phyloP scores from a whole-genome alignment of 2,888 invertebrate genomes.

The Ischnura elegans region DNA sequence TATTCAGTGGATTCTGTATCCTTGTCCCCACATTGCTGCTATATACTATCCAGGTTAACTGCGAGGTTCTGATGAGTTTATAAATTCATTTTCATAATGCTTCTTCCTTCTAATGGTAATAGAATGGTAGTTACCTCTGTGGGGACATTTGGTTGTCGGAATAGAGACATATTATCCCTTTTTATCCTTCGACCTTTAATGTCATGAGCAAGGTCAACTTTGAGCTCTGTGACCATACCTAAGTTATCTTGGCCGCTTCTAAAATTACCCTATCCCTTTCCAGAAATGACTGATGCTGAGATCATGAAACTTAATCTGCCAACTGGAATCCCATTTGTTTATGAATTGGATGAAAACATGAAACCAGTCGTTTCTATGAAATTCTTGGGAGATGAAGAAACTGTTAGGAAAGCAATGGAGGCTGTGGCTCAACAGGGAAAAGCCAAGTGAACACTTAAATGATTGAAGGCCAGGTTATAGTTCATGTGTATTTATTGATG shows the following conservation, averaged over 20 bases:
- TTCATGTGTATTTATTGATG: slow-evolving; percentile 63
- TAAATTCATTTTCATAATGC: too few relatives aligned
- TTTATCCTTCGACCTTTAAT: not conserved
- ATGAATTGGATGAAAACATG: slow-evolving; percentile 86
- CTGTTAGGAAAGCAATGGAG: slow-evolving; percentile 87
- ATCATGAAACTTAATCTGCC: slow-evolving; percentile 89
- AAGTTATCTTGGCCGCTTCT: not conserved
- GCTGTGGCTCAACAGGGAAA: slow-evolving; percentile 90
- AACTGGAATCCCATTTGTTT: slow-evolving; percentile 90
- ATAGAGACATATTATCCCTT: not conserved
- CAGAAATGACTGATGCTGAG: slow-evolving; percentile 85
- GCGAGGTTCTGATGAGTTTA: too few relatives aligned
- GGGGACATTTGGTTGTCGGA: too few relatives aligned
- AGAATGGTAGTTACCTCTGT: too few relatives aligned
- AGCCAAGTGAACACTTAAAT: slow-evolving; percentile 80
- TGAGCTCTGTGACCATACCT: not conserved
- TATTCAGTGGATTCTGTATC: too few relatives aligned
- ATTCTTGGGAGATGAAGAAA: slow-evolving; percentile 88
- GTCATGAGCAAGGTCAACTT: not conserved
- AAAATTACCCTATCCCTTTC: slow-evolving; percentile 71
- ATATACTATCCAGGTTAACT: too few relatives aligned
- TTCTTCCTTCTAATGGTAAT: too few relatives aligned
- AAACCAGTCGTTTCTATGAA: slow-evolving; percentile 86
- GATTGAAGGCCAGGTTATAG: not conserved
- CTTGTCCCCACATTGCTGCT: too few relatives aligned